These are phyloP conservation scores for Troglohyphantes excavatus DNA, from an alignment of 2,888 invertebrate species.

Conservation along the genomic window DNA sequence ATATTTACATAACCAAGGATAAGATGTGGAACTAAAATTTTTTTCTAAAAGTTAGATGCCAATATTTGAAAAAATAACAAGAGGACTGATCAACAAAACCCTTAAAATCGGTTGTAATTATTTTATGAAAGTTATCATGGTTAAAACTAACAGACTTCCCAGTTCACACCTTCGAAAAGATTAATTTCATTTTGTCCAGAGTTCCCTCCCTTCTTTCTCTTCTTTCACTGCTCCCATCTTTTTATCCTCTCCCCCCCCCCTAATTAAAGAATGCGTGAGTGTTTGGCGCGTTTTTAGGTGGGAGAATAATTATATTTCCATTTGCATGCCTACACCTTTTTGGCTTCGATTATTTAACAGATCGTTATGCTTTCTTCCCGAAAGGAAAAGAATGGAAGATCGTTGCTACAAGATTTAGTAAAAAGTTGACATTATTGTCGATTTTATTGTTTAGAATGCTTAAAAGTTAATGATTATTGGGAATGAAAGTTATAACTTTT, in stretches of 20 bases:
- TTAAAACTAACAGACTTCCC: neutral
- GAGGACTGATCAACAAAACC: too few relatives aligned
- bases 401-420: neutral
- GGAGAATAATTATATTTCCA: conserved; percentile 78
- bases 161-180: conserved; percentile 32
- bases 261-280: conserved; percentile 45
- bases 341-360: conserved; percentile 77
- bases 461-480: too few relatives aligned
- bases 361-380: conserved; percentile 57
- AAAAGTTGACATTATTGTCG: neutral
- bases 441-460: too few relatives aligned
- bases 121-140: too few relatives aligned
- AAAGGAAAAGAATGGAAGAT: neutral
- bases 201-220: conserved; percentile 30
- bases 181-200: conserved; percentile 36
- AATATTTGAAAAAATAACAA: too few relatives aligned
- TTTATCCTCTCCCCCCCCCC: neutral
- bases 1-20: too few relatives aligned
- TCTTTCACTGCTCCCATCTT: neutral
- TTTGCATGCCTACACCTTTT: conserved; percentile 78
- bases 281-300: conserved; percentile 31
- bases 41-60: too few relatives aligned
- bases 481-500: too few relatives aligned
- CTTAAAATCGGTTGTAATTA: too few relatives aligned
- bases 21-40: too few relatives aligned